Conservation (phyloP, 2,113 vertebrate species). For the Lagenorhynchus albirostris region DNA sequence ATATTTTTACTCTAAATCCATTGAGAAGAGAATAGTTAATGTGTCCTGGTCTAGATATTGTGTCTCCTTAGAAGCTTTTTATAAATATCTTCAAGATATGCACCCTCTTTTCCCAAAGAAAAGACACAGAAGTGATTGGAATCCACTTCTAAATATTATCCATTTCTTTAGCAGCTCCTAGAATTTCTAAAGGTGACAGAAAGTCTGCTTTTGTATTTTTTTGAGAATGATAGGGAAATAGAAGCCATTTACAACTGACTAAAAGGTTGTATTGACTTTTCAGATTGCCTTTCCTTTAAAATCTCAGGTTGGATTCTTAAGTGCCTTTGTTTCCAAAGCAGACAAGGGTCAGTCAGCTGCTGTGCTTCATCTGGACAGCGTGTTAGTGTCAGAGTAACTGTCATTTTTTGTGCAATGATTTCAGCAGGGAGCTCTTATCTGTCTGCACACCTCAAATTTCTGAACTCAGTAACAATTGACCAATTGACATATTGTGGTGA, state of each 20-base stretch:
- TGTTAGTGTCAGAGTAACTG: neutral
- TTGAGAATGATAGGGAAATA: neutral
- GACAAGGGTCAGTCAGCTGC: neutral
- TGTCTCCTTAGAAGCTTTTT: slow-evolving; percentile 25
- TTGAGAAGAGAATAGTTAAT: neutral
- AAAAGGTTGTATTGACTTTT: neutral
- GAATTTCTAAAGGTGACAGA: neutral
- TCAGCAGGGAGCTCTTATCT: neutral
- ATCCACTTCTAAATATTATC: neutral
- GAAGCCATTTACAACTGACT: neutral
- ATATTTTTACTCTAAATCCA: slow-evolving; percentile 38
- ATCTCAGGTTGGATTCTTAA: neutral
- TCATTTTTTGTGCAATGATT: neutral
- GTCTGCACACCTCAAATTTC: neutral
- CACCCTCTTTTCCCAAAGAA: neutral
- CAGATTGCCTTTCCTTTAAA: slow-evolving; percentile 11
- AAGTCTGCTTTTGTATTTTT: neutral
- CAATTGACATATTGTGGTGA: neutral
- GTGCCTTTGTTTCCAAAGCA: neutral
- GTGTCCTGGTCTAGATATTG: neutral
- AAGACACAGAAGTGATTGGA: neutral
- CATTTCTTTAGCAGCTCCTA: neutral
- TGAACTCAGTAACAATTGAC: neutral
- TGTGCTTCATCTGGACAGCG: neutral
- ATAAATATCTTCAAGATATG: neutral